Conservation (phyloP, 2,888 invertebrate genomes). For the Drosophila merina region DNA sequence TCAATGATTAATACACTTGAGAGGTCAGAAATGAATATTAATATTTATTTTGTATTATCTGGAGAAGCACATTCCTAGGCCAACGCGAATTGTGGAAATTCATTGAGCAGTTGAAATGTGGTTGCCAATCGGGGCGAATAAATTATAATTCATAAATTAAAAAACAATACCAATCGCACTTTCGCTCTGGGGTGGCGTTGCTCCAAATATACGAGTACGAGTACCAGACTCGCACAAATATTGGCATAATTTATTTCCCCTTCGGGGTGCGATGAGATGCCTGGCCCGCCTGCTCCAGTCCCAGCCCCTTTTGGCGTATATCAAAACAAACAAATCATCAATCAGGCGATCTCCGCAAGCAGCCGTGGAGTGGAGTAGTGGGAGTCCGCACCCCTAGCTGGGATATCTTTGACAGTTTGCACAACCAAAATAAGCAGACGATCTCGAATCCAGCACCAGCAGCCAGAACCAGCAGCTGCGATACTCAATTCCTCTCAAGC, state of each 20-base stretch:
- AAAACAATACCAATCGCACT: conserved; percentile 53
- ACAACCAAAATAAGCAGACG: conserved; percentile 61
- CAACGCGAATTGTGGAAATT: conserved; percentile 25
- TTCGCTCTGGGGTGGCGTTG: conserved; percentile 53
- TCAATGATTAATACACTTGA: conserved; percentile 65
- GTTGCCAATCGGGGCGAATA: conserved; percentile 54
- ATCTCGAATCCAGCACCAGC: conserved; percentile 10
- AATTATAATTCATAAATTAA: conserved; percentile 75
- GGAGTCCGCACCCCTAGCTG: conserved; percentile 54
- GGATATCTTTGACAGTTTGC: conserved; percentile 78
- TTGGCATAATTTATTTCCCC: conserved; percentile 55
- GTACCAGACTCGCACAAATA: conserved; percentile 38
- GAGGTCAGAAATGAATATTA: conserved; percentile 30
- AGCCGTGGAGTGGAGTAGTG: conserved; percentile 22
- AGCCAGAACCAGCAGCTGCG: conserved; percentile 48
- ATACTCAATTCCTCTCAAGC: conserved; percentile 72
- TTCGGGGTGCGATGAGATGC: conserved; percentile 71
- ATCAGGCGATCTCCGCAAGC: conserved; percentile 72
- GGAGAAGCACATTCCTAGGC: conserved; percentile 49
- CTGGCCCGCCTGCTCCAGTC: conserved; percentile 8
- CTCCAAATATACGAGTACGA: conserved; percentile 36
- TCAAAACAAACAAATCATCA: conserved; percentile 82
- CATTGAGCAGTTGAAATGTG: conserved; percentile 35
- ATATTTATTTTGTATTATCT: conserved; percentile 39
- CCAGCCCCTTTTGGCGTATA: conserved; percentile 44